Conservation (phyloP, 2,888 invertebrate genomes). For the Caenorhabditis auriculariae region DNA sequence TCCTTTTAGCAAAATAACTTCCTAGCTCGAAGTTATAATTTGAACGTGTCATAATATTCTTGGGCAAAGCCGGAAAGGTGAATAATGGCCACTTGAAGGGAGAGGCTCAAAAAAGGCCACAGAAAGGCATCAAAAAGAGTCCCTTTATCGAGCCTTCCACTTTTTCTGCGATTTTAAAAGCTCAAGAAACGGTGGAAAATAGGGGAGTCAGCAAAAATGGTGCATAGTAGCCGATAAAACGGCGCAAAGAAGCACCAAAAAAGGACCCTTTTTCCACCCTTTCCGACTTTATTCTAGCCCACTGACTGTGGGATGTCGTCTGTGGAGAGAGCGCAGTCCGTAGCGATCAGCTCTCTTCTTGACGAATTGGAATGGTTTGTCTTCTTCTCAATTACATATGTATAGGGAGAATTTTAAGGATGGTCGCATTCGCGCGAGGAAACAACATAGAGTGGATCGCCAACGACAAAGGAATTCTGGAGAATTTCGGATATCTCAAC, state of each 20-base stretch:
- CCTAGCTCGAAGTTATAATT: too few species aligned
- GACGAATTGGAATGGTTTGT: slow-evolving; percentile 27
- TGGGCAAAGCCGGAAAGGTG: background rate
- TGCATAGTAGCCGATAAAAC: background rate
- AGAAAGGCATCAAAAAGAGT: too few species aligned
- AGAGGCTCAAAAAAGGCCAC: too few species aligned
- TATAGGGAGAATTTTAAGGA: too few species aligned
- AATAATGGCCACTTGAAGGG: background rate
- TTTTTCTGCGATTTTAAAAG: too few species aligned
- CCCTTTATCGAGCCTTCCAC: too few species aligned
- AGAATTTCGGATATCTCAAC: slow-evolving; percentile 16
- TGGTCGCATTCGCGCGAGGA: slow-evolving; percentile 25
- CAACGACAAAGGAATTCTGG: slow-evolving; percentile 21
- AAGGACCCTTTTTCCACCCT: too few species aligned
- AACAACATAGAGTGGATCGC: slow-evolving; percentile 22
- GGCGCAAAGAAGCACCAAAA: too few species aligned
- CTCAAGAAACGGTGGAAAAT: background rate
- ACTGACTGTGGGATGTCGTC: slow-evolving; percentile 16
- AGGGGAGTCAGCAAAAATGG: background rate
- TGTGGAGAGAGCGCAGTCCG: slow-evolving; percentile 22
- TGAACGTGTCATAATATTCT: too few species aligned
- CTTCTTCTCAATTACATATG: too few species aligned
- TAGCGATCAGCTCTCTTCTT: slow-evolving; percentile 21
- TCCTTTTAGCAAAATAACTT: too few species aligned
- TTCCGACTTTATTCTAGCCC: slow-evolving; percentile 17